Evolutionary conservation across 2,113 vertebrate species (phyloP), one percentile per base, ranked within the genome.

Genomic region (Ammodytes dubius): DNA sequence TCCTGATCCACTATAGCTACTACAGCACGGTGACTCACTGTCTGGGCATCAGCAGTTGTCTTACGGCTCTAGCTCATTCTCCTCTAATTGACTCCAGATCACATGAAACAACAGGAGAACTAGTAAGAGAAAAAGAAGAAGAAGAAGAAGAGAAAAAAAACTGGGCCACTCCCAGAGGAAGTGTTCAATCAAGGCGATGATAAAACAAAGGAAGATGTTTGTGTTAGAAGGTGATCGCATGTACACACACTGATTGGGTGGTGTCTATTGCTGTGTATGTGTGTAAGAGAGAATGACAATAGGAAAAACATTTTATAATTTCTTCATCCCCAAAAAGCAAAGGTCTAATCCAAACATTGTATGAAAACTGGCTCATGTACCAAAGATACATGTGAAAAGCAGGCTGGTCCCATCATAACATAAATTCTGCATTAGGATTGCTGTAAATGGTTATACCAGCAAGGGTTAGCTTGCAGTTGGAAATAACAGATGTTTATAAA

Each of bases 1-100:
- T 73, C 56, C 42, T 46, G 60, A 59, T 14, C 53, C 53, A 60
- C 53, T 19, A 19, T 63, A 79, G 83, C 81, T 84, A 85, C 87
- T 89, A 82, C 82, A 81, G 76, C 8, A 35, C n/a, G 17, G 88
- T 95, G 94, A 95, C 89, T 95, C 94, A 95, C 89, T 91, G 95
- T 94, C 95, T 95, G 92, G 88, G 91, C 82, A 93, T 94, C 85
- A 87, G 81, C 69, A 77, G 77, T 58, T 27, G 74, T 92, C 75
- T 84, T 68, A 90, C 77, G 90, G 76, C 73, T 74, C 66, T 61
- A 80, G 70, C 81, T 88, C 63, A 45, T 70, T 74, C 79, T 50
- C 59, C 77, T 52, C 17, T 94, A 95, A 95, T 94, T 89, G 90
- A 90, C 79, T 94, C 91, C 93, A 95, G 93, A 93, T 88, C 78